phyloP scores from a whole-genome alignment of 2,113 vertebrate species.

The Todiramphus saurophagus region DNA sequence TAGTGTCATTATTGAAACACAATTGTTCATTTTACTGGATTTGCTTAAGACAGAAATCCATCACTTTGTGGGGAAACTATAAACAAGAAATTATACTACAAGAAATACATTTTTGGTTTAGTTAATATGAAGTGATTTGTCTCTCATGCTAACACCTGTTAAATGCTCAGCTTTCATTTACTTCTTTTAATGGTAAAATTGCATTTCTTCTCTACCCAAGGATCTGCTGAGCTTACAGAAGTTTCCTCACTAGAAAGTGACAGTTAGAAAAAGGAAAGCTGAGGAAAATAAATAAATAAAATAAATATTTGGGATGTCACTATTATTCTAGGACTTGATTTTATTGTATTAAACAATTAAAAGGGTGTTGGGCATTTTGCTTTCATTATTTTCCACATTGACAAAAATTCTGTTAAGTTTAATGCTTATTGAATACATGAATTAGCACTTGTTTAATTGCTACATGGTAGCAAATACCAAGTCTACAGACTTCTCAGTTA shows the following conservation, averaged over 20 bases:
- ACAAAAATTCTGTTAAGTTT: neutral
- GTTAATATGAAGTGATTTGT: neutral
- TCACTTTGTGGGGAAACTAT: neutral
- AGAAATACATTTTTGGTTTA: neutral
- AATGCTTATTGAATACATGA: neutral
- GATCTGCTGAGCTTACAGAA: neutral
- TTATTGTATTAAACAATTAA: neutral
- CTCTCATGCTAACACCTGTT: neutral
- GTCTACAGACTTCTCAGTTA: neutral
- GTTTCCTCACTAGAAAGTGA: neutral
- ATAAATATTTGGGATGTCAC: neutral
- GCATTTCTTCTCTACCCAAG: neutral
- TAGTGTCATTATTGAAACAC: neutral
- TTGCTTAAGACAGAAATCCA: neutral
- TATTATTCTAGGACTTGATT: neutral
- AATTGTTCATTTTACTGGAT: neutral
- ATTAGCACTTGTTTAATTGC: neutral
- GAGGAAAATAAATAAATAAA: neutral
- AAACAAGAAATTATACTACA: neutral
- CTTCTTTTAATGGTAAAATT: neutral
- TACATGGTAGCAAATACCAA: neutral
- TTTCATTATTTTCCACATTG: neutral
- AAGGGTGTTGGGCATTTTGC: neutral
- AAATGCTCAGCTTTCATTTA: neutral
- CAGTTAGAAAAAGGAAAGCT: neutral